phyloP scores from a whole-genome alignment of 2,888 invertebrate genomes.

The Clistopyga incitator region DNA sequence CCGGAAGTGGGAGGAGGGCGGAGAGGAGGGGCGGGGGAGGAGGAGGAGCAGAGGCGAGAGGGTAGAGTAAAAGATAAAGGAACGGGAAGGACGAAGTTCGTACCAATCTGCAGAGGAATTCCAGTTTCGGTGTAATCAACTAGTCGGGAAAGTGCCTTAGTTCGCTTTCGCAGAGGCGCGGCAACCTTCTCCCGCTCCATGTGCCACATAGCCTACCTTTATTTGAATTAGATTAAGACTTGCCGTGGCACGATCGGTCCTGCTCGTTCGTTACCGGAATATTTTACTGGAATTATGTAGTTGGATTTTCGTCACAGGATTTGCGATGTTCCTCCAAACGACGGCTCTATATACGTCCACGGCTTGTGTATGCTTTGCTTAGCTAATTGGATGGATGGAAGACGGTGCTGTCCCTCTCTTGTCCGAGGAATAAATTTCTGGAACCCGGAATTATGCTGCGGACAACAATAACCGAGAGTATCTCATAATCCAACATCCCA shows the following conservation, averaged over 20 bases:
- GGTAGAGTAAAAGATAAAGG: conserved; percentile 21
- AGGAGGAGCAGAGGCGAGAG: neutral
- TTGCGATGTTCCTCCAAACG: conserved; percentile 14
- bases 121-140: conserved; percentile 57
- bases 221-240: conserved; percentile 70
- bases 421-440: conserved; percentile 17
- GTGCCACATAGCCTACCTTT: conserved; percentile 44
- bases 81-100: conserved; percentile 42
- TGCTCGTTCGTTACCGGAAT: conserved; percentile 62
- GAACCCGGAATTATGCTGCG: conserved; percentile 14
- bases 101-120: conserved; percentile 54
- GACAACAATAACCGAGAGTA: neutral
- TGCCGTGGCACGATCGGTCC: conserved; percentile 57
- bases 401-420: conserved; percentile 4
- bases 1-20: conserved; percentile 16
- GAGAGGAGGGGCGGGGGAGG: neutral
- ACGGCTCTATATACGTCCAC: neutral
- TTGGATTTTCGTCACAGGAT: neutral
- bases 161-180: conserved; percentile 37
- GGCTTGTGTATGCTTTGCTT: conserved; percentile 8
- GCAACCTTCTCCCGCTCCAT: conserved; percentile 19
- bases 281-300: conserved; percentile 59
- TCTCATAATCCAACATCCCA: neutral
- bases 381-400: conserved; percentile 27
- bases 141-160: conserved; percentile 55